phyloP scores from a whole-genome alignment of 2,888 invertebrate species.

The Amphipoea lucens region DNA sequence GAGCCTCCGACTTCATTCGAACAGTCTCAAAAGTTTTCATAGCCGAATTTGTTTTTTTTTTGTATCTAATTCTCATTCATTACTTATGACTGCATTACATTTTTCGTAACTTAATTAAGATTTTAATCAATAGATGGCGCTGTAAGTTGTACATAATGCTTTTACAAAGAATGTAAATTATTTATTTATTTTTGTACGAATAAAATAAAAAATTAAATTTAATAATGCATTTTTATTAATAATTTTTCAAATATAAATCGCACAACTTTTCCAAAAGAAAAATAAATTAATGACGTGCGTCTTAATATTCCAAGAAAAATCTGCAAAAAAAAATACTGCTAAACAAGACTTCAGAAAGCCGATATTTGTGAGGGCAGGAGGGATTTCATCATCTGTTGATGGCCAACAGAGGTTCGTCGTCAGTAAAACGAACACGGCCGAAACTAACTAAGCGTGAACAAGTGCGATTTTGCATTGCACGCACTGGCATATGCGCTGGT shows the following conservation, averaged over 20 bases:
- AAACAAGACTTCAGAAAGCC: not conserved
- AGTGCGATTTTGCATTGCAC: not conserved
- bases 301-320: not conserved
- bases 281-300: not conserved
- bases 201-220: constrained; percentile 72
- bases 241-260: not conserved
- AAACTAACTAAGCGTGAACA: not conserved
- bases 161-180: constrained; percentile 84
- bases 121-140: constrained; percentile 75
- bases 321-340: not conserved
- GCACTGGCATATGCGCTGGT: no score
- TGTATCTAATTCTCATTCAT: not conserved
- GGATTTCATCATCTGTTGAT: not conserved
- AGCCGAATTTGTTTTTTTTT: not conserved
- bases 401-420: not conserved
- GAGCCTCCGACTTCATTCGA: constrained; percentile 3
- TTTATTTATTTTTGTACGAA: constrained; percentile 85
- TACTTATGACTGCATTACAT: constrained; percentile 49
- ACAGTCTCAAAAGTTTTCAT: not conserved
- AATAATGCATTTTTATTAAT: constrained; percentile 35
- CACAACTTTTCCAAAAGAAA: not conserved
- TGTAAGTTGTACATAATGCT: constrained; percentile 88
- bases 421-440: not conserved
- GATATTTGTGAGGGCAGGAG: not conserved
- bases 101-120: constrained; percentile 67